Conservation (phyloP, 2,113 vertebrate species). For the Antechinus stuartii region DNA sequence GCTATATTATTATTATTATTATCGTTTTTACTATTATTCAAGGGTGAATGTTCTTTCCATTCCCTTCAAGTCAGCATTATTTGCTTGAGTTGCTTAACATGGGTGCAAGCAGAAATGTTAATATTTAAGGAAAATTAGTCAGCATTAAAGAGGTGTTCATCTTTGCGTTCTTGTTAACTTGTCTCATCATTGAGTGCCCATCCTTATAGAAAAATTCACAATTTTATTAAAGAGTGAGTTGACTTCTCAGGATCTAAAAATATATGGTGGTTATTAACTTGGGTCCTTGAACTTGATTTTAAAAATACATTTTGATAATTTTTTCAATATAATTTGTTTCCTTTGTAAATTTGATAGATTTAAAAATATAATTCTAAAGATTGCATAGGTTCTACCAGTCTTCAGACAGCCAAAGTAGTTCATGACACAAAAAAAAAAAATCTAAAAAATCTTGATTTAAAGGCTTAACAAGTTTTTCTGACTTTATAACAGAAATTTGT, state of each 20-base stretch:
- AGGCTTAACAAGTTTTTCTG: background rate
- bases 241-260: background rate
- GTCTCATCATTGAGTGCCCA: background rate
- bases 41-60: no score
- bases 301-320: background rate
- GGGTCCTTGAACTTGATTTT: background rate
- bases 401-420: background rate
- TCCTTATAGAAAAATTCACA: background rate
- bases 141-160: background rate
- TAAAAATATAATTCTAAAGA: background rate
- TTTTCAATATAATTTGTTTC: background rate
- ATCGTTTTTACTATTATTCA: no score
- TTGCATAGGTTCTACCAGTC: background rate
- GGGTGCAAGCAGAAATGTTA: background rate
- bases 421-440: background rate
- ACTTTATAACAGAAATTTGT: no score
- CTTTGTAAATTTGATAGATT: background rate
- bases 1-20: no score
- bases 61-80: no score
- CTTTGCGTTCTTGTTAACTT: background rate
- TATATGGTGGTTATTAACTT: background rate
- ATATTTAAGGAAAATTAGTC: background rate
- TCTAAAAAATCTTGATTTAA: background rate
- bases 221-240: background rate
- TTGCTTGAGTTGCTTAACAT: background rate